phyloP scores from a whole-genome alignment of 1,140 invertebrate species.

The Belonocnema kinseyi region DNA sequence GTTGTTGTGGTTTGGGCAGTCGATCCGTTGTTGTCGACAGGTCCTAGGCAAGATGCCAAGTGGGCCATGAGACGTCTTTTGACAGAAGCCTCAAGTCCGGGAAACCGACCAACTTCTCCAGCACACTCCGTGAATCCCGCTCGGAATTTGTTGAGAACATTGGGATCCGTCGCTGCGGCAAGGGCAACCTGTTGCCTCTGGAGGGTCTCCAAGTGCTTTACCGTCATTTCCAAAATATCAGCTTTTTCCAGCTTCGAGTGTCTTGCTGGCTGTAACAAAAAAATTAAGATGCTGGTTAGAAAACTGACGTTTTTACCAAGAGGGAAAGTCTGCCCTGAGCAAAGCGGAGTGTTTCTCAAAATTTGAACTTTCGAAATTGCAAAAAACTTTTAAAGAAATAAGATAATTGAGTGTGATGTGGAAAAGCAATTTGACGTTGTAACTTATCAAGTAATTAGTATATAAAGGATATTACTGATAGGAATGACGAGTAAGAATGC shows the following conservation, averaged over 20 bases:
- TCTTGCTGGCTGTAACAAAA: constrained; percentile 85
- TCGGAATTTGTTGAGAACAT: constrained; percentile 88
- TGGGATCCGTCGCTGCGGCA: constrained; percentile 85
- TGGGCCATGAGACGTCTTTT: constrained; percentile 84
- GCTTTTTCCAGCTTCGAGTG: constrained; percentile 98
- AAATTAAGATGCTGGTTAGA: constrained; percentile 36
- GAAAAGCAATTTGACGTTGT: too few species aligned
- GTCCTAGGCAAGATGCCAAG: constrained; percentile 81
- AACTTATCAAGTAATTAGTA: too few species aligned
- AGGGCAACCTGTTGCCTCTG: constrained; percentile 85
- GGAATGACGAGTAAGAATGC: too few species aligned
- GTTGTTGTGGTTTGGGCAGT: constrained; percentile 69
- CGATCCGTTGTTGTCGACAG: constrained; percentile 57
- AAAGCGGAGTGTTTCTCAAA: neutral
- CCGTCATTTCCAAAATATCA: constrained; percentile 97
- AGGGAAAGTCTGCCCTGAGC: neutral
- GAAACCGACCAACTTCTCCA: constrained; percentile 87
- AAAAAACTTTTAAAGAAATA: too few species aligned
- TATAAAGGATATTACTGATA: too few species aligned
- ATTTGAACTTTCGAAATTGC: too few species aligned
- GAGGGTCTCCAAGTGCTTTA: constrained; percentile 91
- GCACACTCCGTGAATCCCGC: constrained; percentile 93
- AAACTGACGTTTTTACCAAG: neutral
- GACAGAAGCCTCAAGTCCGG: constrained; percentile 82
- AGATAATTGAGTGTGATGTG: too few species aligned